Conservation (phyloP, 2,113 vertebrate species). For the Clupea harengus region DNA sequence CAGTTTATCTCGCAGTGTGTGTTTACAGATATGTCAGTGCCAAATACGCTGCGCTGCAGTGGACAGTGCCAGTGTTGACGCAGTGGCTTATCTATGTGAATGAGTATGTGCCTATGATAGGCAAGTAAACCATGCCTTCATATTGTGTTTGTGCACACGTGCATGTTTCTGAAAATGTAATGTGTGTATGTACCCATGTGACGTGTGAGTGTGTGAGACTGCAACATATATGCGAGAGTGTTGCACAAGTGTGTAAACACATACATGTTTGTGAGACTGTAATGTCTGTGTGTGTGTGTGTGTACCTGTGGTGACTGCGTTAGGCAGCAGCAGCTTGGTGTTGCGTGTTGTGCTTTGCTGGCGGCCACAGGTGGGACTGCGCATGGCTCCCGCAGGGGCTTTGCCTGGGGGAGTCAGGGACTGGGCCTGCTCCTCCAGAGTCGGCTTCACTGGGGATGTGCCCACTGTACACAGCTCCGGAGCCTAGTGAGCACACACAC, state of each 20-base stretch:
- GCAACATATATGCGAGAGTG: neutral
- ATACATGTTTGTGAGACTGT: neutral
- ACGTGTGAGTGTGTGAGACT: neutral
- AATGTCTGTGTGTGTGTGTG: neutral
- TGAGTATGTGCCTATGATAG: neutral
- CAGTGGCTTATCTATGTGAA: neutral
- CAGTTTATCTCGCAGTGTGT: neutral
- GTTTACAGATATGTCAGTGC: neutral
- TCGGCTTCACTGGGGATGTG: slow-evolving; percentile 78
- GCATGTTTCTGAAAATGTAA: neutral
- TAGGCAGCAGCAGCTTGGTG: slow-evolving; percentile 72
- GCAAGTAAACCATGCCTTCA: neutral
- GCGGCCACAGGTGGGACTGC: slow-evolving; percentile 85
- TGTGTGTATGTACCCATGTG: neutral
- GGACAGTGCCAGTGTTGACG: neutral
- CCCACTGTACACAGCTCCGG: slow-evolving; percentile 81
- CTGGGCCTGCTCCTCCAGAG: slow-evolving; percentile 84
- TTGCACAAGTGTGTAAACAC: slow-evolving; percentile 34
- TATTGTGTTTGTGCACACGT: neutral
- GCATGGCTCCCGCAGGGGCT: slow-evolving; percentile 68
- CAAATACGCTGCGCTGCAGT: neutral
- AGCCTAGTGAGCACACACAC: slow-evolving; percentile 57
- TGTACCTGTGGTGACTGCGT: slow-evolving; percentile 54
- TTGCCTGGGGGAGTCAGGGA: slow-evolving; percentile 83
- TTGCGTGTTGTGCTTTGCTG: slow-evolving; percentile 77